Conservation (phyloP, 2,888 invertebrate genomes). For the Epinotia bilunana region DNA sequence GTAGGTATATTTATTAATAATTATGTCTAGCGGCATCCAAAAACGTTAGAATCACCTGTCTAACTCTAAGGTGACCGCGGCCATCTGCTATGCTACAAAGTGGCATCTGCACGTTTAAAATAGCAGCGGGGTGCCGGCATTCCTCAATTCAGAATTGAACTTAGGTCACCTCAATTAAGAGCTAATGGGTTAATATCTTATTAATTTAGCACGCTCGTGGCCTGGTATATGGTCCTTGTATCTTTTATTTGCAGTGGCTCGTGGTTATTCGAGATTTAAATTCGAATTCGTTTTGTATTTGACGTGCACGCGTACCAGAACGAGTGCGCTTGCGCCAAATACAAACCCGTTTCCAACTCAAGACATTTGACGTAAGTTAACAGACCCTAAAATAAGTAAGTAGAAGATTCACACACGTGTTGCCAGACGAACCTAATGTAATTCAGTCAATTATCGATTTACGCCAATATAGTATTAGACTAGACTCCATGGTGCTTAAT, state of each 20-base stretch:
- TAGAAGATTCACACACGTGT: no score
- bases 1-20: background rate
- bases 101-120: conserved; percentile 54
- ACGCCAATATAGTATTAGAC: background rate
- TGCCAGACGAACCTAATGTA: no score
- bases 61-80: conserved; percentile 56
- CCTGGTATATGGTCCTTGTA: conserved; percentile 3
- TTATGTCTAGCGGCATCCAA: conserved; percentile 38
- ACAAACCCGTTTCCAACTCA: no score
- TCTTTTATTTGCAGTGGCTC: background rate
- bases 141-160: conserved; percentile 36
- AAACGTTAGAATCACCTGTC: conserved; percentile 77
- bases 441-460: background rate
- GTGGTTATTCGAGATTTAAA: background rate
- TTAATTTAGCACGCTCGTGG: conserved; percentile 6
- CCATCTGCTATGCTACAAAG: conserved; percentile 66
- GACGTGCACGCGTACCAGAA: background rate
- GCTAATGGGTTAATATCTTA: conserved; percentile 44
- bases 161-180: conserved; percentile 44
- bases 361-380: no score
- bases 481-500: background rate
- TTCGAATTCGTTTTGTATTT: background rate
- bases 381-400: no score
- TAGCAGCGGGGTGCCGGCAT: conserved; percentile 33
- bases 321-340: no score